Percentiles rank a stretch among this genome's conserved stretches.
These are phyloP conservation scores for Entosphenus tridentatus DNA, from an alignment of 2,113 vertebrate genomes.

Conservation along the genomic window DNA sequence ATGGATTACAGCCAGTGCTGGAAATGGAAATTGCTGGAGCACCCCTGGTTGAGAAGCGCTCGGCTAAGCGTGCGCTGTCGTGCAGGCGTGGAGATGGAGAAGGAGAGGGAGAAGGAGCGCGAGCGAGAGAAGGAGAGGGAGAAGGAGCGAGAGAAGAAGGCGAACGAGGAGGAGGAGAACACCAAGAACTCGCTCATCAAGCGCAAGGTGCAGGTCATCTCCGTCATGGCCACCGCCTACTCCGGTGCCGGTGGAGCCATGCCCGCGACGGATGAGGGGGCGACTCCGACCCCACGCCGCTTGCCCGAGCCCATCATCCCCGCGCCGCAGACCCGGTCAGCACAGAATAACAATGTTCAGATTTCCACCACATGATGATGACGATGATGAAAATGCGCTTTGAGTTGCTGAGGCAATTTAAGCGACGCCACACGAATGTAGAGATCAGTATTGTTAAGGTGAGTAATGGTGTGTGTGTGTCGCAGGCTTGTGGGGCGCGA, in stretches of 20 bases:
- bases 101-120: slow-evolving; percentile 25
- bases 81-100: slow-evolving; percentile 32
- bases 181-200: slow-evolving; percentile 40
- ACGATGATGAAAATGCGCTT: no score
- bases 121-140: slow-evolving; percentile 19
- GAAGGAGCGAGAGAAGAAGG: slow-evolving; percentile 12
- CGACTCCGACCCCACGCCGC: slow-evolving; percentile 30
- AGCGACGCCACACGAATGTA: no score
- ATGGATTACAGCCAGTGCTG: no score
- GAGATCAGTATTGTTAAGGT: no score
- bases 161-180: slow-evolving; percentile 14
- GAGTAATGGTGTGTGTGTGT: no score
- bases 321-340: slow-evolving; percentile 41
- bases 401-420: no score
- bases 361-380: no score
- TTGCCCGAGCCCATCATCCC: slow-evolving; percentile 64
- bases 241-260: slow-evolving; percentile 12
- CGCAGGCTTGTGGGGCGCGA: no score
- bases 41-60: no score
- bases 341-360: no score
- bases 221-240: slow-evolving; percentile 41
- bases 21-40: no score
- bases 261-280: slow-evolving; percentile 15
- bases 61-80: neutral
- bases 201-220: slow-evolving; percentile 58